Conservation (phyloP, 2,113 vertebrate genomes). For the Bufo bufo region DNA sequence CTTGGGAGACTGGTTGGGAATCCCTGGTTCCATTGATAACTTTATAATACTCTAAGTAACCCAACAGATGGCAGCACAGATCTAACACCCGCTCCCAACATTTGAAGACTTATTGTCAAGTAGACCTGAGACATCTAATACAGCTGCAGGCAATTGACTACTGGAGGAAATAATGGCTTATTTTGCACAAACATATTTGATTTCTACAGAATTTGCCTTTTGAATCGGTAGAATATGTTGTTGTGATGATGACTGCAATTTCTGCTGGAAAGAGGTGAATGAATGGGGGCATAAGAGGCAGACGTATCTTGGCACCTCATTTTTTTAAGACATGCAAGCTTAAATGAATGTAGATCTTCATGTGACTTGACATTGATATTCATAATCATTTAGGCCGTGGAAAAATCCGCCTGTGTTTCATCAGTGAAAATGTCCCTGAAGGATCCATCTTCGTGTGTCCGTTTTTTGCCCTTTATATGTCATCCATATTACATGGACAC, state of each 20-base stretch:
- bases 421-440: too few species aligned
- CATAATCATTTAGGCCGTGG: too few species aligned
- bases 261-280: neutral
- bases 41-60: too few species aligned
- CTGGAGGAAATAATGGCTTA: neutral
- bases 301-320: neutral
- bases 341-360: neutral
- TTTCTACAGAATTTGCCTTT: neutral
- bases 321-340: neutral
- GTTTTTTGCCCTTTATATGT: too few species aligned
- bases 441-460: too few species aligned
- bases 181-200: neutral
- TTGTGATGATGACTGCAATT: neutral
- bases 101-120: neutral
- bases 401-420: too few species aligned
- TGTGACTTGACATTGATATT: too few species aligned
- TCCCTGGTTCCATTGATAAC: too few species aligned
- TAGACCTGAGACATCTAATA: neutral
- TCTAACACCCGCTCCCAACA: neutral
- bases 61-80: neutral
- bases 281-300: neutral
- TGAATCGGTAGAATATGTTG: neutral
- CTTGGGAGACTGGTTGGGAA: too few species aligned
- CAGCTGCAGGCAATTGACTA: neutral
- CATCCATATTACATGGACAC: too few species aligned